Evolutionary conservation across 2,888 invertebrate species (phyloP).

Genomic region (Clusia tigrina): DNA sequence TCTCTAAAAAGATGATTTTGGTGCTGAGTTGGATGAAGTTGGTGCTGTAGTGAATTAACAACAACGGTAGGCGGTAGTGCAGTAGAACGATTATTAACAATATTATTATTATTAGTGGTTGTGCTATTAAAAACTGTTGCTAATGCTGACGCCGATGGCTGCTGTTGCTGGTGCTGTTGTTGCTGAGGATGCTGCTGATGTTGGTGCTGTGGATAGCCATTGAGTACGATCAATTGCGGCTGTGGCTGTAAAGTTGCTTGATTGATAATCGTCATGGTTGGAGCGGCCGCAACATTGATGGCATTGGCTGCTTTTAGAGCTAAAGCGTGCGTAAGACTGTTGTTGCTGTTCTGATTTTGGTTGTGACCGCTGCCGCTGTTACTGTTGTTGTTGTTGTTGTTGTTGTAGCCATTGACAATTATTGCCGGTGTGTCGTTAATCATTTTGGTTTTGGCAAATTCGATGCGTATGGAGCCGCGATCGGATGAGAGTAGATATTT

Average conservation of each 20-base stretch:
- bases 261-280: slow-evolving; percentile 19
- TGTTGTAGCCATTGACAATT: slow-evolving; percentile 13
- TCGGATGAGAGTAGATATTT: slow-evolving; percentile 95
- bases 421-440: slow-evolving; percentile 69
- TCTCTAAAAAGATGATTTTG: slow-evolving; percentile 65
- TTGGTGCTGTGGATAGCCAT: slow-evolving; percentile 46
- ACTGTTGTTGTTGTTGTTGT: slow-evolving; percentile 29
- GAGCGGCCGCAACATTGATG: slow-evolving; percentile 31
- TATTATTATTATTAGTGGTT: slow-evolving; percentile 25
- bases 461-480: slow-evolving; percentile 97
- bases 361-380: slow-evolving; percentile 19
- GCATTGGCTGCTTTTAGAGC: slow-evolving; percentile 26
- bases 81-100: slow-evolving; percentile 21
- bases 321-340: background rate
- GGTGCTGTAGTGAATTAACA: slow-evolving; percentile 64
- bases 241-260: slow-evolving; percentile 30
- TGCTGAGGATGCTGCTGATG: slow-evolving; percentile 28
- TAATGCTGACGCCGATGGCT: slow-evolving; percentile 28
- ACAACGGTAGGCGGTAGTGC: slow-evolving; percentile 56
- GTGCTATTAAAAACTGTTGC: slow-evolving; percentile 46
- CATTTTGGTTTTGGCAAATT: slow-evolving; percentile 99
- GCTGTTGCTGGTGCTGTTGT: slow-evolving; percentile 37
- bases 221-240: slow-evolving; percentile 51
- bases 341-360: slow-evolving; percentile 26
- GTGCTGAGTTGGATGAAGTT: slow-evolving; percentile 65